These are phyloP conservation scores for Camponotus fellah DNA, from an alignment of 2,888 invertebrate species.

Conservation along the genomic window DNA sequence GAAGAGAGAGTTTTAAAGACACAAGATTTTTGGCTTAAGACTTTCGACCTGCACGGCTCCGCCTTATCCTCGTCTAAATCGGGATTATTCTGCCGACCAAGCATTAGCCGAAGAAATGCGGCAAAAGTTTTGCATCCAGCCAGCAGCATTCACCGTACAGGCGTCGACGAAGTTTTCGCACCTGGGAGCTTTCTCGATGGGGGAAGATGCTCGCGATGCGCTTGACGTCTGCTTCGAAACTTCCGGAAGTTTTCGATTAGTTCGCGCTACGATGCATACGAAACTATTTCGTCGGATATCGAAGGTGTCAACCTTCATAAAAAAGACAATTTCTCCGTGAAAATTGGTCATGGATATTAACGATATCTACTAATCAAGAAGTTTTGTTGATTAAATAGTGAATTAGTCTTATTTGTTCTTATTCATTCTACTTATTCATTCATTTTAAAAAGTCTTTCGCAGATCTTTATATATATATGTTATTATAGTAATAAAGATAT, in stretches of 20 bases:
- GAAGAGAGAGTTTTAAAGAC: constrained; percentile 56
- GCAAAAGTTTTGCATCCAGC: constrained; percentile 72
- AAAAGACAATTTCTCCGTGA: neutral
- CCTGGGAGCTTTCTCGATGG: constrained; percentile 52
- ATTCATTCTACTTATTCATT: neutral
- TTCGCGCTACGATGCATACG: constrained; percentile 8
- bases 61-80: constrained; percentile 67
- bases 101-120: constrained; percentile 73
- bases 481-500: neutral
- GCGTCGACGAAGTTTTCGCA: constrained; percentile 60
- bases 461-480: neutral
- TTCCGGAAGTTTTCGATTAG: constrained; percentile 54
- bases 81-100: constrained; percentile 67
- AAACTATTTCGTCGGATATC: constrained; percentile 37
- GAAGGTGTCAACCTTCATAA: constrained; percentile 25
- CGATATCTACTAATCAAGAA: neutral
- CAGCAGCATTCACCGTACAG: constrained; percentile 62
- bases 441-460: neutral
- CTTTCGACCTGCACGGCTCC: constrained; percentile 68
- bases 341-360: constrained; percentile 10
- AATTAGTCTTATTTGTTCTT: neutral
- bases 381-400: neutral
- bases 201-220: constrained; percentile 45
- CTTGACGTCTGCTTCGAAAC: constrained; percentile 53
- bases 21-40: constrained; percentile 73